phyloP scores from a whole-genome alignment of 1,140 invertebrate genomes.

The Drosophila baimaii region DNA sequence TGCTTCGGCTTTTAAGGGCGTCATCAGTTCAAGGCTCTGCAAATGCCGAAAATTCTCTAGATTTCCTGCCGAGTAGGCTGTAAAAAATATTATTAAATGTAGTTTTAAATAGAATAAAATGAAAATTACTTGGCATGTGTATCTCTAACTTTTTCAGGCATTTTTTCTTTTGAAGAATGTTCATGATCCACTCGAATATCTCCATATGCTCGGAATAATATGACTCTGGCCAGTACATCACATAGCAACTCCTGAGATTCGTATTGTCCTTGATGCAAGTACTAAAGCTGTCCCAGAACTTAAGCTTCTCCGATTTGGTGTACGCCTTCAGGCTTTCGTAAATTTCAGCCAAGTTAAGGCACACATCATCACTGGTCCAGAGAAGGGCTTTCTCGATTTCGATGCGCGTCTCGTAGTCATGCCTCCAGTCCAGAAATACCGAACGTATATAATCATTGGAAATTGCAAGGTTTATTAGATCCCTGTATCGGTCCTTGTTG shows the following conservation, averaged over 20 bases:
- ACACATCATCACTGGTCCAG: not conserved
- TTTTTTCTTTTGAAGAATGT: not conserved
- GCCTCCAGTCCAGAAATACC: not conserved
- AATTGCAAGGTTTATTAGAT: constrained; percentile 8
- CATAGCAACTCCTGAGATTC: not conserved
- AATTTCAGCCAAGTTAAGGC: not conserved
- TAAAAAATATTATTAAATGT: not conserved
- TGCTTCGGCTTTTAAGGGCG: not conserved
- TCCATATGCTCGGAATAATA: constrained; percentile 11
- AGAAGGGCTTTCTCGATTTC: not conserved
- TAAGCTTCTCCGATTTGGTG: not conserved
- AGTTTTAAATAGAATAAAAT: not conserved
- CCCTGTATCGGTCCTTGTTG: not conserved
- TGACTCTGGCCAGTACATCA: not conserved
- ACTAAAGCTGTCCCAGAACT: not conserved
- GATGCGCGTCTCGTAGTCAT: too few species aligned
- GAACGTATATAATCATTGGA: not conserved
- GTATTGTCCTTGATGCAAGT: not conserved
- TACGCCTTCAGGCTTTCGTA: not conserved
- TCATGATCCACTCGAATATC: constrained; percentile 3
- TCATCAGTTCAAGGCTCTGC: not conserved
- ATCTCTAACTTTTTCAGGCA: not conserved
- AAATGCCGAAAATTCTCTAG: constrained; percentile 1
- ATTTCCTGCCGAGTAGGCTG: constrained; percentile 5
- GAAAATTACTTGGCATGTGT: not conserved